phyloP scores from a whole-genome alignment of 1,140 invertebrate species.

The Mycetomoellerius zeteki region DNA sequence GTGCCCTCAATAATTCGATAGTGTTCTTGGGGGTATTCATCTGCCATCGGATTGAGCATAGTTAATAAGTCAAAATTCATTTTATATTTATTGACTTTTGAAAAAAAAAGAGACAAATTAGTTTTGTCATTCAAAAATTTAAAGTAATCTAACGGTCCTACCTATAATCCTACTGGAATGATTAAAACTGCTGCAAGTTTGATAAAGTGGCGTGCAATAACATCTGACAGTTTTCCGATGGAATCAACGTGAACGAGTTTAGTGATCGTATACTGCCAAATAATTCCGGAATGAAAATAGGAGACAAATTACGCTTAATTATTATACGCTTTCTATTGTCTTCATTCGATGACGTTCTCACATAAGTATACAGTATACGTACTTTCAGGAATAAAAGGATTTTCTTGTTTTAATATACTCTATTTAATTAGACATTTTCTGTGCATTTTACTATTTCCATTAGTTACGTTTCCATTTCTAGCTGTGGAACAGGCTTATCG shows the following conservation, averaged over 20 bases:
- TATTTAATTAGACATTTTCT: slow-evolving; percentile 32
- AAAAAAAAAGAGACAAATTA: slow-evolving; percentile 1
- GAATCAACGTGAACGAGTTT: not conserved
- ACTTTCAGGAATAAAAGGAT: not conserved
- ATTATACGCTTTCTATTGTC: not conserved
- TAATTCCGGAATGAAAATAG: not conserved
- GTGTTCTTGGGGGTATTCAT: not conserved
- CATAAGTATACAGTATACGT: too few relatives aligned
- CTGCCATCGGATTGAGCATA: not conserved
- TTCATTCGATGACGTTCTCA: not conserved
- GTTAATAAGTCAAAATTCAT: not conserved
- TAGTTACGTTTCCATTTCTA: slow-evolving; percentile 2
- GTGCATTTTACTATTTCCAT: not conserved
- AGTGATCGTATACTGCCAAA: not conserved
- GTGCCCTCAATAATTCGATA: slow-evolving; percentile 30
- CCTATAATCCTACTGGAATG: not conserved
- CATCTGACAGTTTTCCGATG: slow-evolving; percentile 26
- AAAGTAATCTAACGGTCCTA: not conserved
- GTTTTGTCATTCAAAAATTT: not conserved
- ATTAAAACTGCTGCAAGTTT: not conserved
- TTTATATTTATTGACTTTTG: slow-evolving; percentile 4
- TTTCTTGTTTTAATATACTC: not conserved
- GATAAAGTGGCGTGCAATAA: not conserved
- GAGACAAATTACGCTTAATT: not conserved
- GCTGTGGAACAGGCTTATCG: slow-evolving; percentile 1